Evolutionary conservation across 2,113 vertebrate genomes (phyloP).

Genomic region (human (Homo sapiens)): GRCh38 chr14:92897501-92898000

Average conservation of each 20-base stretch:
- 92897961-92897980: neutral
- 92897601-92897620: neutral
- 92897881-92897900: too few species aligned
- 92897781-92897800: too few species aligned
- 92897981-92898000: neutral
- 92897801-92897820: too few species aligned
- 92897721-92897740: too few species aligned
- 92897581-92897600: neutral
- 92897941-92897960: neutral
- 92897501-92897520: neutral
- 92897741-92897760: too few species aligned
- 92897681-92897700: too few species aligned
- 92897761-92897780: too few species aligned
- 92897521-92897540: neutral
- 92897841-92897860: too few species aligned
- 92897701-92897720: too few species aligned
- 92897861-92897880: too few species aligned
- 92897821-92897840: too few species aligned
- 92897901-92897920: neutral
- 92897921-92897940: neutral
- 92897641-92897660: neutral
- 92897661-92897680: too few species aligned
- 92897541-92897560: neutral
- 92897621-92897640: neutral
- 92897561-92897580: neutral